Base-by-base conservation (phyloP, 2,797 vertebrate genomes). In the Carapus acus region DNA sequence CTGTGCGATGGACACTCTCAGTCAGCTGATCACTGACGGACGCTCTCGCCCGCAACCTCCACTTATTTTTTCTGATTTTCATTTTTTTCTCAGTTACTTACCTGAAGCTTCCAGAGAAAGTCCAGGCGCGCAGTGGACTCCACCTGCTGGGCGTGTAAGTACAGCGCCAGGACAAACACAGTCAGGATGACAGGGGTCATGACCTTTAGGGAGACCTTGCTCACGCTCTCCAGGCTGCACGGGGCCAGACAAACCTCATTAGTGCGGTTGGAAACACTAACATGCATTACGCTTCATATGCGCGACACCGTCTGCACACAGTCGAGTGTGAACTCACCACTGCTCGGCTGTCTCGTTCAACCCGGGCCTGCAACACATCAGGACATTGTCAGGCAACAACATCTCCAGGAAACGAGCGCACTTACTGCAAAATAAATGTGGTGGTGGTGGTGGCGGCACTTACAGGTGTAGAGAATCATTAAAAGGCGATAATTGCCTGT, bases 61-160 rank as follows among this genome's bases (percentile, higher is more conserved):
- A 22, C 9, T 34, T 4, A 36, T 3, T 40, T 36, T 7, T 18
- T n/a, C 11, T 6, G n/a, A 23, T 3, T 27, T 40, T 47, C 2
- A 16, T 13, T 44, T 59, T 47, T 27, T 7, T 21, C 64, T 49
- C 17, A 18, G 7, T 50, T 43, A 33, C 43, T 57, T 62, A 98
- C 96, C 94, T 98, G 94, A 56, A 97, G 87, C 78, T 98, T 98
- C 95, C 95, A 98, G 73, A 98, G 92, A 82, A 98, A 98, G 83
- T 98, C 95, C 0, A 98, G 90, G 29, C 95, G 92, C n/a, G 95
- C 93, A 0, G 95, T 98, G 18, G 94, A 97, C 79, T 98, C 95
- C 54, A 98, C 93, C 87, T 97, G 94, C 86, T 96, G 95, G 37
- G 92, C 93, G 1, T 98, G 95, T 71, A 98, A 86, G 80, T 97